Evolutionary conservation across 2,888 invertebrate genomes (phyloP).

Genomic region (Oscheius sp.): DNA sequence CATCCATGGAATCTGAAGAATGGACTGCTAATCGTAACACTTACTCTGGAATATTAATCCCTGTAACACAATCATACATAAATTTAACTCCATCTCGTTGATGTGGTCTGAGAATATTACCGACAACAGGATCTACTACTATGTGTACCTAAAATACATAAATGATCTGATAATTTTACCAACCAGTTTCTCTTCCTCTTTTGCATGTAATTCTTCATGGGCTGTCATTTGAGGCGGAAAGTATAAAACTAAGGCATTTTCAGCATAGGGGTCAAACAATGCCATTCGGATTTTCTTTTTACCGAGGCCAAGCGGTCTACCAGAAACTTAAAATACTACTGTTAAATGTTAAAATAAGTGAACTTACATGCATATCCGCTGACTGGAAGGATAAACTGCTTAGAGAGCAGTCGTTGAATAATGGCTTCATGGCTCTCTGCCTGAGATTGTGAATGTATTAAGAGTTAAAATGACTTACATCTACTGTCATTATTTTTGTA

Average conservation of each 20-base stretch:
- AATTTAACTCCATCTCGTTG: slow-evolving; percentile 98
- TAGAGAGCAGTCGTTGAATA: slow-evolving; percentile 58
- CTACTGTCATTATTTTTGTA: slow-evolving; percentile 31
- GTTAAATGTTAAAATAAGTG: not conserved
- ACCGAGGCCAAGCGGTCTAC: slow-evolving; percentile 61
- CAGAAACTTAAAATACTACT: slow-evolving; percentile 43
- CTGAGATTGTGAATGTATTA: slow-evolving; percentile 7
- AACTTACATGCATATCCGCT: slow-evolving; percentile 65
- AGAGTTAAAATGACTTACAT: slow-evolving; percentile 19
- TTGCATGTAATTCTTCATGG: slow-evolving; percentile 84
- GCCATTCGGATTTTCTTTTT: slow-evolving; percentile 51
- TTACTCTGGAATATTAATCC: slow-evolving; percentile 78
- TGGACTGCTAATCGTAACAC: not conserved
- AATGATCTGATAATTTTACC: no score
- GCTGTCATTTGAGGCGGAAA: slow-evolving; percentile 82
- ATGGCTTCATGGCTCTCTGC: slow-evolving; percentile 57
- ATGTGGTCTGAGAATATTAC: slow-evolving; percentile 90
- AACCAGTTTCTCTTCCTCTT: slow-evolving; percentile 74
- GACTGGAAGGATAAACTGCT: slow-evolving; percentile 64
- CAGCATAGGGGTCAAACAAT: slow-evolving; percentile 67
- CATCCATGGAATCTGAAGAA: slow-evolving; percentile 77
- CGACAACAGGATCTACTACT: slow-evolving; percentile 92
- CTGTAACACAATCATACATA: slow-evolving; percentile 98
- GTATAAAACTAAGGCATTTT: slow-evolving; percentile 79
- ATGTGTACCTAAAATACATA: slow-evolving; percentile 88